A percentile compares a stretch with the other conserved stretches of the same genome.
Evolutionary conservation across 1,140 invertebrate genomes (phyloP).

Genomic region (Trichonephila clavipes): DNA sequence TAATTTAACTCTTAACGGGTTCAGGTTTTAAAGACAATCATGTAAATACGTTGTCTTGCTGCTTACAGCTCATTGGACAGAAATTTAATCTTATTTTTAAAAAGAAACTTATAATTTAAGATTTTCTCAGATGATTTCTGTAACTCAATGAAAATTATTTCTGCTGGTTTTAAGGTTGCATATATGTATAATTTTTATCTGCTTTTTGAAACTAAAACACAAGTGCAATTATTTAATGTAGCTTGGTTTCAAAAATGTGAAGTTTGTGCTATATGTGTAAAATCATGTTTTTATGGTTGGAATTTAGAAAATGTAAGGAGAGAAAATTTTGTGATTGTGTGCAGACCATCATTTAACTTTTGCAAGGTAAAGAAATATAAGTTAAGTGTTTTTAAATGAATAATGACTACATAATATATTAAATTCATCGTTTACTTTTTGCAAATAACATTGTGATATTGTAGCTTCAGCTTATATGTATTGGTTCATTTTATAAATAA

Average conservation of each 20-base stretch:
- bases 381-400: background rate
- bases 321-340: background rate
- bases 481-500: background rate
- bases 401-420: background rate
- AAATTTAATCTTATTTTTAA: background rate
- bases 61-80: background rate
- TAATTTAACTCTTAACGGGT: background rate
- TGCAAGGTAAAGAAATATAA: background rate
- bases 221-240: constrained; percentile 24
- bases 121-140: background rate
- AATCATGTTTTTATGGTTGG: background rate
- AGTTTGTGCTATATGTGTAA: background rate
- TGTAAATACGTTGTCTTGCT: constrained; percentile 45
- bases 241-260: background rate
- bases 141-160: background rate
- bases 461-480: background rate
- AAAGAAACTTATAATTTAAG: background rate
- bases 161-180: background rate
- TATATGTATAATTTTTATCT: background rate
- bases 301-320: background rate
- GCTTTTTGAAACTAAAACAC: constrained; percentile 12
- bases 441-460: background rate
- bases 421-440: background rate
- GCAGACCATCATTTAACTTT: background rate
- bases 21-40: constrained; percentile 45